A percentile compares a stretch with the other conserved stretches of the same genome.
phyloP scores from a whole-genome alignment of 2,888 invertebrate genomes.

The Epsilonema sp. region DNA sequence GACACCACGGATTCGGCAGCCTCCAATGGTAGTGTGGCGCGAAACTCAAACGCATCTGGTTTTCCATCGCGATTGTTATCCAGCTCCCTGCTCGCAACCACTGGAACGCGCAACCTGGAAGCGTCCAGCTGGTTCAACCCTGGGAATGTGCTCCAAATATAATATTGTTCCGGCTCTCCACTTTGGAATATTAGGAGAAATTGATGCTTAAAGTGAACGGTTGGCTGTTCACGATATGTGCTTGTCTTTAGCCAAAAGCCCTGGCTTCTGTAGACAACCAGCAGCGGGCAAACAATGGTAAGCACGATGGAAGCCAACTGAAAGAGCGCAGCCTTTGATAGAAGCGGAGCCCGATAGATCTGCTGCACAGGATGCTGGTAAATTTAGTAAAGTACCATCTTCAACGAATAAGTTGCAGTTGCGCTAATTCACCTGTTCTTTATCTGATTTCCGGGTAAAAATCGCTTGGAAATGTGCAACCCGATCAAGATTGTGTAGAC shows the following conservation, averaged over 20 bases:
- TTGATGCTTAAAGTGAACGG: conserved; percentile 49
- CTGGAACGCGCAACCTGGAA: conserved; percentile 38
- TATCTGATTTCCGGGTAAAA: background rate
- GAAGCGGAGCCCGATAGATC: conserved; percentile 49
- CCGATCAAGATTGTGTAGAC: conserved; percentile 1
- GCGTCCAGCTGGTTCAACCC: conserved; percentile 37
- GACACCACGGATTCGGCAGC: conserved; percentile 37
- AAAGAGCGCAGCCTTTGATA: conserved; percentile 54
- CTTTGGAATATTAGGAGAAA: conserved; percentile 46
- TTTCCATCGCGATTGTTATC: conserved; percentile 46
- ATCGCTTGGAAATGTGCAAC: background rate
- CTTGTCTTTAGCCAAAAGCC: conserved; percentile 56
- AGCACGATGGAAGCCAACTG: conserved; percentile 43
- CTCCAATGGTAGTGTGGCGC: conserved; percentile 36
- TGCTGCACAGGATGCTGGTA: conserved; percentile 44
- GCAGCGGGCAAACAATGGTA: conserved; percentile 46
- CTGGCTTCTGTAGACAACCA: conserved; percentile 47
- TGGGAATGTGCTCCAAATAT: conserved; percentile 48
- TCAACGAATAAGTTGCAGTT: background rate
- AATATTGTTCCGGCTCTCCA: conserved; percentile 38
- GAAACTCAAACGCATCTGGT: conserved; percentile 43
- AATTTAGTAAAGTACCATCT: conserved; percentile 40
- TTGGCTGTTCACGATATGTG: conserved; percentile 51
- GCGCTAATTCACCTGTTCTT: background rate
- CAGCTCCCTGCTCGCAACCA: conserved; percentile 46